Base-by-base conservation (phyloP, 1,140 invertebrate genomes). In the Papilio machaon region DNA sequence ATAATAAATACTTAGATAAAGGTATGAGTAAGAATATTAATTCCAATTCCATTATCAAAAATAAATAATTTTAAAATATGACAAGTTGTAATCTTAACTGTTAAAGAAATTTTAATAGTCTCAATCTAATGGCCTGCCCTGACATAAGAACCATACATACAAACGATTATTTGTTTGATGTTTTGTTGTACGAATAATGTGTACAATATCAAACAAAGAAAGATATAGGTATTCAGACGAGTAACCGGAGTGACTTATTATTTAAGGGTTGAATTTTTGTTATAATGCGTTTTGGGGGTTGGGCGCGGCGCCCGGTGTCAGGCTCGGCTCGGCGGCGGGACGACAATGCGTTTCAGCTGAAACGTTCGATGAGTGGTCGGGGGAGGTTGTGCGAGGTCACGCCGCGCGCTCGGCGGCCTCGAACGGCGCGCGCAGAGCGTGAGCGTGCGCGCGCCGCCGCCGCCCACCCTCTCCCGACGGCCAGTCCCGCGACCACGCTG, bases 401-500 rank as follows among this genome's bases (percentile, higher is more conserved):
- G 89, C 86, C 86, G 85, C 85, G 82, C 80, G 88, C 81, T 90
- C 87, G 86, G 87, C 85, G 67, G 87, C 73, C 78, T 82, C 85
- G 85, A 88, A 79, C 89, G 90, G 87, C 91, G 91, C 90, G 90
- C 90, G 90, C 90, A 90, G 81, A 85, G 89, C 87, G 88, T 84
- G 90, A 85, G 86, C 87, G 86, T 90, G 91, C 91, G 89, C 89
- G 91, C 92, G 91, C 91, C 89, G 85, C 85, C 87, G 87, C 15
- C 49, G 49, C 49, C 91, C 89, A 89, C 88, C 87, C 86, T 84
- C 86, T 83, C 89, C 85, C 85, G 85, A 86, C 87, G 90, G 90
- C 91, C 90, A 90, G 89, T 91, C 86, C 88, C 82, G 89, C 88
- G 88, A 91, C 82, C 93, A 93, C 92, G 92, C 92, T 91, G 92